phyloP scores from a whole-genome alignment of 1,140 invertebrate genomes.

The Caenorhabditis latens region DNA sequence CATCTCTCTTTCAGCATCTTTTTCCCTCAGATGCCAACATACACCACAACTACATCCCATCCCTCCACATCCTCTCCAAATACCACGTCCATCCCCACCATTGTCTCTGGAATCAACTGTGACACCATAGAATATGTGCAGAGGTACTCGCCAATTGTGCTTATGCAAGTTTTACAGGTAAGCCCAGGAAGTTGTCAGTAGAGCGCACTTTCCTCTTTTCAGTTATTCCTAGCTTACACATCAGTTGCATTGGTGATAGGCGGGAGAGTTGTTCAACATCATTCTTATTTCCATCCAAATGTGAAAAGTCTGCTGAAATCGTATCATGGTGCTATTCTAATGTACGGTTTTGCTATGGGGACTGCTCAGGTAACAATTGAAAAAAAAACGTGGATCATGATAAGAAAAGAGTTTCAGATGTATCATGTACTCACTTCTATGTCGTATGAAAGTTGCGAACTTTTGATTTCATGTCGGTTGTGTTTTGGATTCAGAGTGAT shows the following conservation, averaged over 20 bases:
- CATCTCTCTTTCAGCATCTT: background rate
- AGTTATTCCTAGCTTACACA: background rate
- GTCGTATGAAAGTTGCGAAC: conserved; percentile 26
- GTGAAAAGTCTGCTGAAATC: conserved; percentile 23
- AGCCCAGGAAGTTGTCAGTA: background rate
- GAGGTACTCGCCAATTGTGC: background rate
- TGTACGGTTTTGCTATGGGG: conserved; percentile 1
- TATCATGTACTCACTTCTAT: conserved; percentile 23
- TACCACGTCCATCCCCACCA: background rate
- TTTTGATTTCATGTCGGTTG: conserved; percentile 6
- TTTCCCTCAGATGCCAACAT: background rate
- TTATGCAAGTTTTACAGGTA: conserved; percentile 13
- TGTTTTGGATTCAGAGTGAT: conserved; percentile 19
- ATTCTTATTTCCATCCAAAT: conserved; percentile 44
- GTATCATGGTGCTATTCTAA: conserved; percentile 14
- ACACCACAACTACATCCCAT: background rate
- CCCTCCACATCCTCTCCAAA: background rate
- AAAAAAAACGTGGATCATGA: background rate
- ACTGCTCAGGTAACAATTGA: background rate
- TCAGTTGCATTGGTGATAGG: background rate
- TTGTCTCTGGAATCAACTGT: conserved; percentile 39
- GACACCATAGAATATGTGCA: conserved; percentile 35
- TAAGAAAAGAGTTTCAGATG: background rate
- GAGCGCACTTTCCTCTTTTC: background rate
- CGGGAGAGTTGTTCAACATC: background rate